Base-by-base conservation (phyloP, 2,797 vertebrate genomes). In the Zalophus californianus region DNA sequence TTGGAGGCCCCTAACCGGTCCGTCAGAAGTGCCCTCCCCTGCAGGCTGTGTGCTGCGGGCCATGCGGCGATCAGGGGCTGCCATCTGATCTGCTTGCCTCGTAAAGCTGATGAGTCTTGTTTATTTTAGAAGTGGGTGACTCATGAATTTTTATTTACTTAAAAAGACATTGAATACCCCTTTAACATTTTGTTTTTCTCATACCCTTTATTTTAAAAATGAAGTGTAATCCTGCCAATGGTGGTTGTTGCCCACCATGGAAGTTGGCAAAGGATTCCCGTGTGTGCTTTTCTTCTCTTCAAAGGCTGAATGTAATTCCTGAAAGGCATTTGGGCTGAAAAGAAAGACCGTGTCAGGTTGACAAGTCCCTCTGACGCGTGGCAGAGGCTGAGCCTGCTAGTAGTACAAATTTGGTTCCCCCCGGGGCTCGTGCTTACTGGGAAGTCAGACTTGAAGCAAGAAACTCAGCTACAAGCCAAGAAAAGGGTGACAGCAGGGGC, bases 191-290 rank as follows among this genome's bases (percentile, higher is more conserved):
- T 89, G 72, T 44, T 80, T 94, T 86, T 79, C 79, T 86, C 89
- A 50, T 94, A 82, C 18, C 14, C 12, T 94, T 97, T 84, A 58
- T 93, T 62, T 89, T 92, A 95, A 78, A 96, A 78, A 90, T 66
- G 50, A 86, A 82, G 41, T 7, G 2, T 48, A 5, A 38, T 88
- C 73, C 89, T 75, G 50, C 52, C 90, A 44, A 0, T 35, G 27
- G 1, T 54, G 44, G 7, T 9, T 64, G 60, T 41, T 77, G 60
- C 8, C 68, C 18, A 72, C 32, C 0, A 3, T 7, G 23, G 83
- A 64, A 70, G 48, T 60, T 93, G 66, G 80, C 58, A 68, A 86
- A 52, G 27, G 56, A 75, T 75, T n/a, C 75, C 23, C 15, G 14
- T 15, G 54, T 41, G 12, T 84, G 29, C 25, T 95, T 70, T 56